Evolutionary conservation across 2,888 invertebrate species (phyloP).

Genomic region (Amphipoea oculea): DNA sequence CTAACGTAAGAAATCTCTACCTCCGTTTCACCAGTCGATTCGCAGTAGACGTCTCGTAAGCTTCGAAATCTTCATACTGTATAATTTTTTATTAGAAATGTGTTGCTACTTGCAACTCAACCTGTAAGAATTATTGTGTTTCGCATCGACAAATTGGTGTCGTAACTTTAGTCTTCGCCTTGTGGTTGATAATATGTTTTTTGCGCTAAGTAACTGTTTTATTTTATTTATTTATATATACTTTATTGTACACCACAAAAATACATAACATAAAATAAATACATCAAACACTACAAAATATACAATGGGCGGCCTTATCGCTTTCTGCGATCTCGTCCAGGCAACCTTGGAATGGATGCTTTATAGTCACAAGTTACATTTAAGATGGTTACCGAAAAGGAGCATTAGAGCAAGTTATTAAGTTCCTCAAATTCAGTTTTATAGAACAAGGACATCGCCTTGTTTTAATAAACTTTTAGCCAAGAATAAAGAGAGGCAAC

Average conservation of each 20-base stretch:
- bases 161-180: background rate
- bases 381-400: background rate
- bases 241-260: too few species aligned
- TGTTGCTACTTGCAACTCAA: background rate
- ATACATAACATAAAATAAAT: too few species aligned
- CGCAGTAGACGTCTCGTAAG: background rate
- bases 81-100: background rate
- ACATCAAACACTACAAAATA: too few species aligned
- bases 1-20: too few species aligned
- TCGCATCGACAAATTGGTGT: background rate
- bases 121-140: too few species aligned
- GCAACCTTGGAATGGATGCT: background rate
- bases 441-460: background rate
- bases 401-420: background rate
- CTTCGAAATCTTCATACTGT: background rate
- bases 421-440: constrained; percentile 3
- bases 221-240: too few species aligned
- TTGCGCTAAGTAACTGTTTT: background rate
- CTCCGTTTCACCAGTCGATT: too few species aligned
- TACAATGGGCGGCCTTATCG: too few species aligned
- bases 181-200: background rate
- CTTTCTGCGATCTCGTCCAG: too few species aligned
- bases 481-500: constrained; percentile 25
- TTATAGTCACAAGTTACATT: background rate
- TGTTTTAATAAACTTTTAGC: constrained; percentile 26